Conservation (phyloP, 2,888 invertebrate genomes). For the Thecocarcelia acutangulata region DNA sequence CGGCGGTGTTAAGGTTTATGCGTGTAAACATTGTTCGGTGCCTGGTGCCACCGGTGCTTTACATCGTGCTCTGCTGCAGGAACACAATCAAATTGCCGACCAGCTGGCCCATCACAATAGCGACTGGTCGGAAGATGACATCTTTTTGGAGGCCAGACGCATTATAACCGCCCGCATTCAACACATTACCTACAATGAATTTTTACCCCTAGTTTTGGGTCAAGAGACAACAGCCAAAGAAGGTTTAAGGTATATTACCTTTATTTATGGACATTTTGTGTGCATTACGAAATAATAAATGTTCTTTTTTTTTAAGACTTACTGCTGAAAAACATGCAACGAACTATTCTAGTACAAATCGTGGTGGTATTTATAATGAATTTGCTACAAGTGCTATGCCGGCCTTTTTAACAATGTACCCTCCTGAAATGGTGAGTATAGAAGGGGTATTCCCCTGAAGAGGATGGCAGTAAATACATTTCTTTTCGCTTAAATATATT, state of each 20-base stretch:
- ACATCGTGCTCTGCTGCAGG: slow-evolving; percentile 87
- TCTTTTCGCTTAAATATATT: too few relatives aligned
- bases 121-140: slow-evolving; percentile 89
- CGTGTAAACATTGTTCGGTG: slow-evolving; percentile 86
- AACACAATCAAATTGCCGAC: slow-evolving; percentile 91
- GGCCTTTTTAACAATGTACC: slow-evolving; percentile 89
- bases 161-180: slow-evolving; percentile 90
- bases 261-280: too few relatives aligned
- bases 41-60: slow-evolving; percentile 87
- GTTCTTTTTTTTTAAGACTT: slow-evolving; percentile 81
- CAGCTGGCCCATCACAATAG: slow-evolving; percentile 87
- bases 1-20: slow-evolving; percentile 86
- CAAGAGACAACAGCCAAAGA: slow-evolving; percentile 80
- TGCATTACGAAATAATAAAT: too few relatives aligned
- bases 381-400: slow-evolving; percentile 89
- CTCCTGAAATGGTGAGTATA: slow-evolving; percentile 85
- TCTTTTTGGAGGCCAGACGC: slow-evolving; percentile 89
- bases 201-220: slow-evolving; percentile 89
- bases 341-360: slow-evolving; percentile 90
- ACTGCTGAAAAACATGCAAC: slow-evolving; percentile 88
- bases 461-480: too few relatives aligned
- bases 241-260: slow-evolving; percentile 84
- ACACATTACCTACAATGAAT: slow-evolving; percentile 92
- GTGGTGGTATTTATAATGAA: slow-evolving; percentile 90
- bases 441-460: too few relatives aligned